Evolutionary conservation across 2,888 invertebrate species (phyloP).

Genomic region (Andrena flavipes): DNA sequence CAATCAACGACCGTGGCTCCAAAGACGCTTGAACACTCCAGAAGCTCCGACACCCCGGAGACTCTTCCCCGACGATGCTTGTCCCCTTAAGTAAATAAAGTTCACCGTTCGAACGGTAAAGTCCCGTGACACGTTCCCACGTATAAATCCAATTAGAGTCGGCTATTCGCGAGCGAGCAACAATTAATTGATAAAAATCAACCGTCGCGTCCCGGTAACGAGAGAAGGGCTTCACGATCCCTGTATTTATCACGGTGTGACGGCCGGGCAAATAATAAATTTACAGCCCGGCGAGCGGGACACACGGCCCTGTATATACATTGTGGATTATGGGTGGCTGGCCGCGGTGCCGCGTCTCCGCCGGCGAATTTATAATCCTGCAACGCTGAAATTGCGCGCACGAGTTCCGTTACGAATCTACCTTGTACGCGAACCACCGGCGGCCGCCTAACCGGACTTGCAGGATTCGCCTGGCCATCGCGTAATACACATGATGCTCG

Average conservation of each 20-base stretch:
- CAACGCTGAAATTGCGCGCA: slow-evolving; percentile 59
- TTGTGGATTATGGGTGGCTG: slow-evolving; percentile 39
- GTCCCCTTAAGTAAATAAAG: slow-evolving; percentile 6
- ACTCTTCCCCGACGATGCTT: neutral
- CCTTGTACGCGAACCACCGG: slow-evolving; percentile 52
- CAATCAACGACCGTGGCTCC: neutral
- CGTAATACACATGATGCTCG: slow-evolving; percentile 58
- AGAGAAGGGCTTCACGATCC: slow-evolving; percentile 9
- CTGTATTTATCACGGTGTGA: slow-evolving; percentile 22
- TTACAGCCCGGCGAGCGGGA: slow-evolving; percentile 19
- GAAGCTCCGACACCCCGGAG: neutral
- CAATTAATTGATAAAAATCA: slow-evolving; percentile 51
- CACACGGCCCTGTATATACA: slow-evolving; percentile 19
- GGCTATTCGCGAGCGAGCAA: slow-evolving; percentile 3
- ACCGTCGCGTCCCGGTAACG: neutral
- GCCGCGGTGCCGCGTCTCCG: slow-evolving; percentile 6
- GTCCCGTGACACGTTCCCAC: neutral
- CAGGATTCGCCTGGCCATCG: slow-evolving; percentile 57
- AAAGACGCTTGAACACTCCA: neutral
- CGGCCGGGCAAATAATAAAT: slow-evolving; percentile 49
- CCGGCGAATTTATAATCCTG: slow-evolving; percentile 62
- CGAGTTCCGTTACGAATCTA: slow-evolving; percentile 67
- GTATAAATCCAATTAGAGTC: slow-evolving; percentile 50
- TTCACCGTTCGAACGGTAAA: neutral
- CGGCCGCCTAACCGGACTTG: slow-evolving; percentile 60